Evolutionary conservation across 2,113 vertebrate species (phyloP).

Genomic region (Chrysochloris asiatica): DNA sequence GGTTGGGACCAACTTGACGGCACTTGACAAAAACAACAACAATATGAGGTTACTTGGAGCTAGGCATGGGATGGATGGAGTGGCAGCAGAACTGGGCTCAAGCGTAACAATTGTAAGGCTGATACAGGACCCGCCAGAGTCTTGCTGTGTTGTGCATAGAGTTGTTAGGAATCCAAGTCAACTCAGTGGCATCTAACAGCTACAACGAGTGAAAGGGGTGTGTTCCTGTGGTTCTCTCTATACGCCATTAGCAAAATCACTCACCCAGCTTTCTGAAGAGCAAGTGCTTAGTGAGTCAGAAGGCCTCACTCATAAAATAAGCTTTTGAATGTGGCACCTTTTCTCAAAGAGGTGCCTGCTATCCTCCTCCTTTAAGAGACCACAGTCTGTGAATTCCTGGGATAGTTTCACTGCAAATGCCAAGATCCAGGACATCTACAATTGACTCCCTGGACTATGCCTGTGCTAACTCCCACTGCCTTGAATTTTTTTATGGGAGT

Average conservation of each 20-base stretch:
- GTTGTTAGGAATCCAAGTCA: no score
- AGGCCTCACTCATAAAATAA: neutral
- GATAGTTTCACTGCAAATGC: conserved; percentile 53
- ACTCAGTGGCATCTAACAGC: no score
- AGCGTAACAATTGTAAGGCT: no score
- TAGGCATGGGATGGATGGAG: no score
- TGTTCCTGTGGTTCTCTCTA: neutral
- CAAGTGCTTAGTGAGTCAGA: neutral
- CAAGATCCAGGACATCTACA: conserved; percentile 50
- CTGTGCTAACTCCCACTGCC: conserved; percentile 65
- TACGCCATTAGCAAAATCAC: neutral
- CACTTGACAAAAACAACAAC: no score
- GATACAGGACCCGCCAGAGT: no score
- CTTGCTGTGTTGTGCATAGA: no score
- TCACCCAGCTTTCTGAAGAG: neutral
- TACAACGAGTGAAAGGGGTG: neutral
- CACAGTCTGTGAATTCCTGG: conserved; percentile 60
- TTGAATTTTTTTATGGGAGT: conserved; percentile 67
- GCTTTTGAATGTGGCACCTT: conserved; percentile 23
- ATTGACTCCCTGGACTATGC: conserved; percentile 48
- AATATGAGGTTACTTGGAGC: no score
- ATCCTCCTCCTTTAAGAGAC: neutral
- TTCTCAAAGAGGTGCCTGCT: conserved; percentile 37
- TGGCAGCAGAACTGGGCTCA: no score
- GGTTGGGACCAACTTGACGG: no score